Conservation (phyloP, 2,113 vertebrate genomes). For the Himantopus leucocephalus region DNA sequence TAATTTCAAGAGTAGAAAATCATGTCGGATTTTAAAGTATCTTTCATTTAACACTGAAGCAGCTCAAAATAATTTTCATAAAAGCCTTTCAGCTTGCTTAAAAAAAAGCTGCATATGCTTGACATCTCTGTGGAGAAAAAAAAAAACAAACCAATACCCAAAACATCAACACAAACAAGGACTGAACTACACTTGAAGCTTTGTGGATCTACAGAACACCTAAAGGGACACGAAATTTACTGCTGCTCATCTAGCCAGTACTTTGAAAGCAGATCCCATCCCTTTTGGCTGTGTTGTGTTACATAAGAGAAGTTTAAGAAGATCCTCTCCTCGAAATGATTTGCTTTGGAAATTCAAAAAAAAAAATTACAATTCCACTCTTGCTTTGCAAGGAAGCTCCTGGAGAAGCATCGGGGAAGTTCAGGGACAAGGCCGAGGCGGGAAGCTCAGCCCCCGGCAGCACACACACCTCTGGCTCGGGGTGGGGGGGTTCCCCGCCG, state of each 20-base stretch:
- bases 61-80: neutral
- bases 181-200: neutral
- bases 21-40: neutral
- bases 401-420: neutral
- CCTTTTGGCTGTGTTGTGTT: accelerated
- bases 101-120: neutral
- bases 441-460: neutral
- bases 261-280: neutral
- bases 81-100: neutral
- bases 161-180: neutral
- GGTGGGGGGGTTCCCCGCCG: too few relatives aligned
- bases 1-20: neutral
- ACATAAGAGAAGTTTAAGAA: accelerated
- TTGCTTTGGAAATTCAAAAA: neutral
- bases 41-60: neutral
- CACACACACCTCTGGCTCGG: too few relatives aligned
- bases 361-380: accelerated
- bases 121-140: accelerated
- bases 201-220: neutral
- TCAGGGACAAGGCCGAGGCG: accelerated
- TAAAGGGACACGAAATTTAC: neutral
- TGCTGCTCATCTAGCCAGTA: neutral
- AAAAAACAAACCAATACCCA: too few relatives aligned
- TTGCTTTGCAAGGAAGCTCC: neutral
- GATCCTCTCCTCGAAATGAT: accelerated